phyloP scores from a whole-genome alignment of 2,113 vertebrate genomes.

The Neolamprologus caudopunctatus region DNA sequence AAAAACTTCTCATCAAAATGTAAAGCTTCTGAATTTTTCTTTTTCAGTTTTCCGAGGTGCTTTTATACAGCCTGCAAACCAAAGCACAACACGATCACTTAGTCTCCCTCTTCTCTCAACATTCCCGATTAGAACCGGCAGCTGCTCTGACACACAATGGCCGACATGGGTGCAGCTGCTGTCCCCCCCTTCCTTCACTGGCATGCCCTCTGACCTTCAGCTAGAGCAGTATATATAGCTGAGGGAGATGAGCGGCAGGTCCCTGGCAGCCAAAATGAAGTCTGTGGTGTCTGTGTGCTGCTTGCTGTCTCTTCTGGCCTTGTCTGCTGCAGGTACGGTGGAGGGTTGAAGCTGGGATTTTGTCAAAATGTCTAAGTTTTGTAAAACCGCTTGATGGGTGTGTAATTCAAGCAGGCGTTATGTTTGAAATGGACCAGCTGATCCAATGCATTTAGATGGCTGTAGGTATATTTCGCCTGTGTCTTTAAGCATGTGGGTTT shows the following conservation, averaged over 20 bases:
- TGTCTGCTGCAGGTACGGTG: constrained; percentile 60
- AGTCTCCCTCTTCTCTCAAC: neutral
- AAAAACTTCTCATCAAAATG: neutral
- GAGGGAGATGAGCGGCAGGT: constrained; percentile 11
- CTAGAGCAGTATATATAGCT: constrained; percentile 60
- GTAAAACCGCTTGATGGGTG: neutral
- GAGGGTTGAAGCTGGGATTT: neutral
- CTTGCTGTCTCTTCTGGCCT: constrained; percentile 55
- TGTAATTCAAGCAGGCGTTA: neutral
- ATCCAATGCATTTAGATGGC: neutral
- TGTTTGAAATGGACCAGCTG: neutral
- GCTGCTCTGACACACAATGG: constrained; percentile 53
- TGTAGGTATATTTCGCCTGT: neutral
- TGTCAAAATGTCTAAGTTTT: neutral
- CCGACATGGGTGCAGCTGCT: constrained; percentile 27
- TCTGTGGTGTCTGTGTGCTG: constrained; percentile 43
- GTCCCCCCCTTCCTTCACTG: constrained; percentile 13
- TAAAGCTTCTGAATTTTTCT: neutral
- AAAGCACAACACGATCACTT: neutral
- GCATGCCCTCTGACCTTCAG: constrained; percentile 57
- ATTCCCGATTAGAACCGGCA: constrained; percentile 31
- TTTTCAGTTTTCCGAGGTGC: neutral
- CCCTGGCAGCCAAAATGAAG: constrained; percentile 70
- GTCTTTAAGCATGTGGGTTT: neutral
- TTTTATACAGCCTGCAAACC: neutral